Evolutionary conservation across 2,888 invertebrate genomes (phyloP).

Genomic region (Orchesellides sinensis): DNA sequence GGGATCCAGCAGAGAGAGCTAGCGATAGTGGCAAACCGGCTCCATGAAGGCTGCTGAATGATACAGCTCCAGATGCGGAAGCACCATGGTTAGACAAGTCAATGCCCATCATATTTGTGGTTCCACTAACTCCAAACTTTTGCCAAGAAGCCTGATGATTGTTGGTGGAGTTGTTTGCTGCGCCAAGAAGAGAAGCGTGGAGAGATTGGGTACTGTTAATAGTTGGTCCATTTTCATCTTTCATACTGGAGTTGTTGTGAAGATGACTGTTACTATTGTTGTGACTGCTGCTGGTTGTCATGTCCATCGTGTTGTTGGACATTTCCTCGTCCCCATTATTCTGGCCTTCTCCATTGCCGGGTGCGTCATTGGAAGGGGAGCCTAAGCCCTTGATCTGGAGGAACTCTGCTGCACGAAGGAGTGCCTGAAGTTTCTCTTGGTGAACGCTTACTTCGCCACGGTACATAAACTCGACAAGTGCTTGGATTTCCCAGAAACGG

Average conservation of each 20-base stretch:
- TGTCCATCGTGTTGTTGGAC: slow-evolving; percentile 67
- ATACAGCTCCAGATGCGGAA: slow-evolving; percentile 30
- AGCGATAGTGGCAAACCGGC: slow-evolving; percentile 53
- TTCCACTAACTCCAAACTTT: slow-evolving; percentile 51
- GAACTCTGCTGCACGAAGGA: slow-evolving; percentile 74
- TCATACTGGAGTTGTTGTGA: slow-evolving; percentile 41
- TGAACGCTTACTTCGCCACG: slow-evolving; percentile 74
- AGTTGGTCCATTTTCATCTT: slow-evolving; percentile 52
- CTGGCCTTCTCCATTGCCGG: slow-evolving; percentile 46
- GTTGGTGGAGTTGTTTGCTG: slow-evolving; percentile 38
- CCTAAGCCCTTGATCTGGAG: slow-evolving; percentile 75
- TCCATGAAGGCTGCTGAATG: slow-evolving; percentile 55
- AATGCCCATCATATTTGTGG: slow-evolving; percentile 72
- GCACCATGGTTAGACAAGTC: slow-evolving; percentile 73
- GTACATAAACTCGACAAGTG: slow-evolving; percentile 75
- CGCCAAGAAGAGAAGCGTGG: slow-evolving; percentile 45
- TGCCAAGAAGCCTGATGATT: slow-evolving; percentile 54
- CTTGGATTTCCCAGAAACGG: slow-evolving; percentile 74
- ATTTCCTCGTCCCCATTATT: slow-evolving; percentile 60
- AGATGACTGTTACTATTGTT: slow-evolving; percentile 56
- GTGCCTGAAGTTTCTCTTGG: slow-evolving; percentile 73
- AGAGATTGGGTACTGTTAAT: slow-evolving; percentile 39
- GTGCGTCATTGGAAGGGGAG: slow-evolving; percentile 71
- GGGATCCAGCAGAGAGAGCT: slow-evolving; percentile 62
- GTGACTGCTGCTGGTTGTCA: slow-evolving; percentile 63